Evolutionary conservation across 2,113 vertebrate genomes (phyloP), one percentile per base, ranked within the genome.

Genomic region (Pungitius pungitius): DNA sequence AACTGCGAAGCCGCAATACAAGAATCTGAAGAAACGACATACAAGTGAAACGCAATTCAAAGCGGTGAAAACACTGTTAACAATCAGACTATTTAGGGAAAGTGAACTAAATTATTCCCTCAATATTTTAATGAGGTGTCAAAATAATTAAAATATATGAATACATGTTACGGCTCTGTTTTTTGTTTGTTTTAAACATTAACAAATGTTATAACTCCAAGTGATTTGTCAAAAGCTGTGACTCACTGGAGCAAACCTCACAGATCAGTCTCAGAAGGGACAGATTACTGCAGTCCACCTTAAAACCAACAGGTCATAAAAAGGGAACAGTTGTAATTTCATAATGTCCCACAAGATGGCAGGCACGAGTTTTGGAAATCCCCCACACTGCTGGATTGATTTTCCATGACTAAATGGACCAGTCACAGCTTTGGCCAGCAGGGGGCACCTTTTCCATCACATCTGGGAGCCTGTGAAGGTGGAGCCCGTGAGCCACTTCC

Each of bases 261-360:
- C 20, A 40, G 8, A 49, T 17, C 1, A 49, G 20, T 17, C 37
- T 40, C 3, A 2, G 4, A 13, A 20, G 18, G 0, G 15, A 15
- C 20, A 45, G 14, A 72, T 69, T 14, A 0, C 27, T 1, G 7
- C 22, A 58, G 60, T 85, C 92, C 77, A 92, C 92, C 93, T 94
- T 94, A 93, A 94, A 43, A 75, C 11, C 35, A 56, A 39, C 40
- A 65, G 13, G 7, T 64, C 40, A 30, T 1, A 18, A 61, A 47
- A 27, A 24, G 40, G 2, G 20, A 49, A 15, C 1, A 5, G 11
- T 0, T 77, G 88, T 30, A 73, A 22, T 57, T 27, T 14, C 13
- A 9, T 1, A 0, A 20, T 13, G 15, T 24, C 14, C 88, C 92
- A 87, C 40, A 24, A 92, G 92, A 67, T 84, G 87, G 88, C 73